Evolutionary conservation across 2,888 invertebrate species (phyloP).

Genomic region (Agrotis exclamationis): DNA sequence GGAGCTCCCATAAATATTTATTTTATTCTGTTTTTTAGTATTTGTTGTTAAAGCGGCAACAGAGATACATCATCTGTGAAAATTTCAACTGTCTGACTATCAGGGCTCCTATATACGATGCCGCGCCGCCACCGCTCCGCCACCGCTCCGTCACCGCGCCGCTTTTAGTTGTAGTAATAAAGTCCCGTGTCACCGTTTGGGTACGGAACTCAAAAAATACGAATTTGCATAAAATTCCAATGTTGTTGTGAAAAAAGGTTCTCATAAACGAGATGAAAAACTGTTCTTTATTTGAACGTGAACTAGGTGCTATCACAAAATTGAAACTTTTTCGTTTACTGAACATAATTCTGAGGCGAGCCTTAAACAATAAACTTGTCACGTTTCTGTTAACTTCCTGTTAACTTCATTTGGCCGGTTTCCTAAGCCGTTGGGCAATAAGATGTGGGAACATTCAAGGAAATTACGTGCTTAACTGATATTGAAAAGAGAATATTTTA

Average conservation of each 20-base stretch:
- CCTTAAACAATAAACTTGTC: constrained; percentile 40
- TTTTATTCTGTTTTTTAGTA: too few relatives aligned
- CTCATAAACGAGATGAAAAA: constrained; percentile 45
- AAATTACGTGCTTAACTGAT: not conserved
- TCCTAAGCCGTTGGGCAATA: constrained; percentile 16
- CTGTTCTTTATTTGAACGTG: constrained; percentile 45
- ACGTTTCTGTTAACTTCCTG: constrained; percentile 22
- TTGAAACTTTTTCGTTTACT: constrained; percentile 49
- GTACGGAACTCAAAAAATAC: constrained; percentile 26
- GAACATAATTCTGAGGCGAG: constrained; percentile 30
- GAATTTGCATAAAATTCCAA: constrained; percentile 46
- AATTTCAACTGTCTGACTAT: too few relatives aligned
- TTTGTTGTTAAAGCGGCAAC: too few relatives aligned
- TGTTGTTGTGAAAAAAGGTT: constrained; percentile 31
- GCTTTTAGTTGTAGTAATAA: too few relatives aligned
- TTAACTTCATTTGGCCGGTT: constrained; percentile 29
- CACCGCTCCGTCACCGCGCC: too few relatives aligned
- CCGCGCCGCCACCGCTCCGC: too few relatives aligned
- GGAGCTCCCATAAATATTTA: too few relatives aligned
- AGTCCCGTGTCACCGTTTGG: too few relatives aligned
- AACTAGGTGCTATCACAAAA: constrained; percentile 35
- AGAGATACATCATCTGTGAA: too few relatives aligned
- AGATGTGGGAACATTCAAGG: constrained; percentile 11
- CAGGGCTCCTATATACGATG: too few relatives aligned
- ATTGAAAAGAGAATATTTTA: constrained; percentile 12